These are phyloP conservation scores for Heterodera schachtii DNA, from an alignment of 1,140 invertebrate genomes.

Conservation along the genomic window DNA sequence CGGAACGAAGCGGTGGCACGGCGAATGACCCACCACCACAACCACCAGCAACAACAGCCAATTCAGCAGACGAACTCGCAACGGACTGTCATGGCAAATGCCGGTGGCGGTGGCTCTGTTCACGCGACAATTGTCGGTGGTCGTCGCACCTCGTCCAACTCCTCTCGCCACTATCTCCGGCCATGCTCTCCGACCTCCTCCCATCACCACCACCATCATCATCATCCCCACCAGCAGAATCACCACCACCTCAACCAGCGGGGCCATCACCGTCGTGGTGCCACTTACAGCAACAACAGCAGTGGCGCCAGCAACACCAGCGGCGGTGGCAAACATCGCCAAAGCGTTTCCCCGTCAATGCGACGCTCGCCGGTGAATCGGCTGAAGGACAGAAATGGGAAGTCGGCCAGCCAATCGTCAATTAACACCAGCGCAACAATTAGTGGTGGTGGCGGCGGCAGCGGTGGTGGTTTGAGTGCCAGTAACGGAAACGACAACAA, in stretches of 20 bases:
- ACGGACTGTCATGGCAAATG: constrained; percentile 31
- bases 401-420: constrained; percentile 23
- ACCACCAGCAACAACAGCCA: constrained; percentile 22
- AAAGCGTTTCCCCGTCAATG: constrained; percentile 49
- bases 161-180: constrained; percentile 3
- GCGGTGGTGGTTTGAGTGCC: too few species aligned
- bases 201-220: constrained; percentile 19
- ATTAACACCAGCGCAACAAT: background rate
- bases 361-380: constrained; percentile 47
- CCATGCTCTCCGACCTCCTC: constrained; percentile 12
- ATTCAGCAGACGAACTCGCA: background rate
- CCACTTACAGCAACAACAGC: too few species aligned
- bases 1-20: constrained; percentile 25
- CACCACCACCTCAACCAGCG: constrained; percentile 10
- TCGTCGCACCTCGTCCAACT: background rate
- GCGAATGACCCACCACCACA: background rate
- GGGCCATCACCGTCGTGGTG: constrained; percentile 8
- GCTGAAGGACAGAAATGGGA: constrained; percentile 39
- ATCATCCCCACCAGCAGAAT: constrained; percentile 10
- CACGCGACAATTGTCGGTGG: constrained; percentile 32
- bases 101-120: background rate
- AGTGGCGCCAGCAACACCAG: too few species aligned
- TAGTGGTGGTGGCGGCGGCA: too few species aligned
- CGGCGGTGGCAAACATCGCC: constrained; percentile 21
- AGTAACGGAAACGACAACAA: background rate